A percentile compares a stretch with the other conserved stretches of the same genome.
Conservation (phyloP, 2,797 vertebrate genomes). For the Lagocephalus sceleratus region DNA sequence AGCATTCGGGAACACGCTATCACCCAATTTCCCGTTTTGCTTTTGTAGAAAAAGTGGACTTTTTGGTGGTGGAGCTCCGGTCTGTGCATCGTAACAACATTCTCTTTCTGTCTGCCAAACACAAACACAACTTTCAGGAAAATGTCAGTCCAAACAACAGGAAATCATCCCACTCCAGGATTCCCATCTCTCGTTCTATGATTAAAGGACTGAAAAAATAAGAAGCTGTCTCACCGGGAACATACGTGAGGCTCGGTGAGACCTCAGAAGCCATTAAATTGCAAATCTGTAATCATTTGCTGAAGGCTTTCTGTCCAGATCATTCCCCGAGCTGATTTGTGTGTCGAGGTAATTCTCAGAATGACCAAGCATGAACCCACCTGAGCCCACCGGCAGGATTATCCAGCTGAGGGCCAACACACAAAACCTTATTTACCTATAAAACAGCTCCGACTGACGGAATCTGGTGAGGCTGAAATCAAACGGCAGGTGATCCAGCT, state of each 20-base stretch:
- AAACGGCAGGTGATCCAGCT: no score
- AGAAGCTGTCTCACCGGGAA: constrained; percentile 71
- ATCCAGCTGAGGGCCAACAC: constrained; percentile 26
- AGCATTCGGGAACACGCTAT: no score
- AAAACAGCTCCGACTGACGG: constrained; percentile 6
- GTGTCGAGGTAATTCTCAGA: constrained; percentile 56
- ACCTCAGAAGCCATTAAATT: constrained; percentile 80
- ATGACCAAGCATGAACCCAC: constrained; percentile 62
- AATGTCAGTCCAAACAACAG: constrained; percentile 39
- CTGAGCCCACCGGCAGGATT: constrained; percentile 61
- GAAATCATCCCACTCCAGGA: constrained; percentile 55
- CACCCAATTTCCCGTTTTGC: no score
- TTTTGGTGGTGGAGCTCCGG: constrained; percentile 44
- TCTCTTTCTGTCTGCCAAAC: constrained; percentile 12
- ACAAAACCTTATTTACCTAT: constrained; percentile 34
- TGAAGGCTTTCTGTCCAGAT: constrained; percentile 72
- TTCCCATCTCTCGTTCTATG: constrained; percentile 73
- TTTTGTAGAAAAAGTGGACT: no score
- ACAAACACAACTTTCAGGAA: constrained; percentile 12
- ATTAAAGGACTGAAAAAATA: constrained; percentile 79
- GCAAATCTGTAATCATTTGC: constrained; percentile 80
- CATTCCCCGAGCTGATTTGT: constrained; percentile 66
- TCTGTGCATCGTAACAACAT: constrained; percentile 24
- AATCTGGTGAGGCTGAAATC: no score
- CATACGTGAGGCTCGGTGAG: constrained; percentile 63